Base-by-base conservation (phyloP, 2,113 vertebrate genomes). In the Nycticryphes semicollaris region DNA sequence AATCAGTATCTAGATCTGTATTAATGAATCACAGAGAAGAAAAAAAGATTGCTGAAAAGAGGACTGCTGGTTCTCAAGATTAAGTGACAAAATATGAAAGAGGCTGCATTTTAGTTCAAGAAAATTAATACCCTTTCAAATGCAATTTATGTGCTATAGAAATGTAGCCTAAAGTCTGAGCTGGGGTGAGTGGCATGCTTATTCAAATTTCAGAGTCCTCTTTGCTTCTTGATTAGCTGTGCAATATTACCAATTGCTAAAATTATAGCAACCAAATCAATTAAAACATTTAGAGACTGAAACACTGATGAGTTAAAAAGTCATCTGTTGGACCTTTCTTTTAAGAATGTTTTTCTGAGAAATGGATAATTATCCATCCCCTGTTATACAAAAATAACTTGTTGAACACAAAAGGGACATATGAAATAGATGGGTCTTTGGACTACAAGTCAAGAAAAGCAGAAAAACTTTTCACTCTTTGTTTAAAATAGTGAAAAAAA, bases 1-100 rank as follows among this genome's bases (percentile, higher is more conserved):
- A 33, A 2, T 1, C 43, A 24, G 2, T 67, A 14, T 50, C 10
- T 73, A 0, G 73, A 18, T 30, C 37, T 24, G 7, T 59, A 33
- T 76, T 19, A 24, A 60, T 39, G 53, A 89, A 81, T 68, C 45
- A 73, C 37, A 87, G 31, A 80, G 60, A 73, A 14, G 7, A 62
- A 59, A 92, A 59, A 92, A 51, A 7, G 9, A 25, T 37, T 47
- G 9, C 28, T 73, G 28, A 64, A 22, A 47, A 50, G 48, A 47
- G 10, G 45, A 45, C 51, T 51, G 27, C 35, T 48, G 11, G 24
- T 59, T 89, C 27, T 91, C 51, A 48, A 35, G 43, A 72, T 51
- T 48, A 72, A 43, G 30, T 27, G 25, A 16, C 45, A 67, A 57
- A 41, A 5, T 47, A 41, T 10, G 1, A 20, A 30, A 14, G 14